Evolutionary conservation across 2,797 vertebrate species (phyloP).

Genomic region (Intellagama lesueurii): DNA sequence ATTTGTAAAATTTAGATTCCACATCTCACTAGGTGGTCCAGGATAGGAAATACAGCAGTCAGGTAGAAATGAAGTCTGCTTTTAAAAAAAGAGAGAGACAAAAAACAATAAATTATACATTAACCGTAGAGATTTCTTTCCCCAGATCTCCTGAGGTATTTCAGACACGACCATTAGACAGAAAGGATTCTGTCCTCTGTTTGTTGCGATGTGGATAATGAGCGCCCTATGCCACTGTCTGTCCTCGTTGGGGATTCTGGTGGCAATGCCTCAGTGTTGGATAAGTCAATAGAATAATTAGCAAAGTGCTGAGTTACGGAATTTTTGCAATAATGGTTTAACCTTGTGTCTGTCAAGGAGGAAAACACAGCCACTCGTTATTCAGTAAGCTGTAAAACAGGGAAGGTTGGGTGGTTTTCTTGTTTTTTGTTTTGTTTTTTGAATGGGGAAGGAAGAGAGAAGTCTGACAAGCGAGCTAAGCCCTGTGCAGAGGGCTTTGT

Average conservation of each 20-base stretch:
- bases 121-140: neutral
- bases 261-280: neutral
- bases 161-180: neutral
- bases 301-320: slow-evolving; percentile 34
- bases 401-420: neutral
- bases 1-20: neutral
- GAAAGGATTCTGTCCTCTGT: neutral
- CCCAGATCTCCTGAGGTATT: neutral
- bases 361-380: slow-evolving; percentile 10
- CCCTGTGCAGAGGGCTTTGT: fast-evolving
- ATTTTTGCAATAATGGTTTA: neutral
- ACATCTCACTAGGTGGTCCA: neutral
- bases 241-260: neutral
- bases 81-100: neutral
- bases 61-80: neutral
- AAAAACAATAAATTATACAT: neutral
- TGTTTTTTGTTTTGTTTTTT: neutral
- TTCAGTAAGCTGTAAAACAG: neutral
- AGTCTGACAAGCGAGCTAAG: neutral
- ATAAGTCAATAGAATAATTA: slow-evolving; percentile 39
- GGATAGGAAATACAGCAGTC: neutral
- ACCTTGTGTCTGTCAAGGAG: neutral
- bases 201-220: neutral
- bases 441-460: neutral
- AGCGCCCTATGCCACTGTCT: slow-evolving; percentile 28